Conservation (phyloP, 2,888 invertebrate genomes). For the Euspilapteryx auroguttella region DNA sequence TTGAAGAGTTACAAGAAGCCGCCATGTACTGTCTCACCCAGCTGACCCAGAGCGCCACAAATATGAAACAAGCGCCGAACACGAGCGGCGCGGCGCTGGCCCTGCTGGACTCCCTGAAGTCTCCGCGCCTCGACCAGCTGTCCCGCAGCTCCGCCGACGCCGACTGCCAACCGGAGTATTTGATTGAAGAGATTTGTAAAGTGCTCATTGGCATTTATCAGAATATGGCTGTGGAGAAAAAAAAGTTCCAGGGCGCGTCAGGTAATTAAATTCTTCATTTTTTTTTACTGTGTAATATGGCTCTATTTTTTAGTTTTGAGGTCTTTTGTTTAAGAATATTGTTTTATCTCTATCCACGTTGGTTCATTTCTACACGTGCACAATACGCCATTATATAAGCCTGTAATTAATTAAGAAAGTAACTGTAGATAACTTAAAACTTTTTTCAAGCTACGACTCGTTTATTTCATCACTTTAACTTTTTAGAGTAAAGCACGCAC, state of each 20-base stretch:
- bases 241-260: conserved; percentile 20
- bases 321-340: too few species aligned
- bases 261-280: too few species aligned
- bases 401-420: too few species aligned
- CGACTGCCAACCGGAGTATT: conserved; percentile 37
- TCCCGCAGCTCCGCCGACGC: conserved; percentile 9
- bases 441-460: too few species aligned
- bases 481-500: too few species aligned
- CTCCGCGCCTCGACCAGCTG: conserved; percentile 10
- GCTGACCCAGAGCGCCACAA: conserved; percentile 21
- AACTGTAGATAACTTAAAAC: too few species aligned
- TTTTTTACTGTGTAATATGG: too few species aligned
- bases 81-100: conserved; percentile 17
- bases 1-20: conserved; percentile 37
- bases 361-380: too few species aligned
- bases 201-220: conserved; percentile 24
- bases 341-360: too few species aligned
- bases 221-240: conserved; percentile 20
- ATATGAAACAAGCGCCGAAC: conserved; percentile 20
- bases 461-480: too few species aligned
- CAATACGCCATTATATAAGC: too few species aligned
- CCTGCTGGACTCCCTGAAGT: conserved; percentile 28
- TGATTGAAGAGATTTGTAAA: conserved; percentile 33
- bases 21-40: conserved; percentile 29
- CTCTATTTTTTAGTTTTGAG: too few species aligned